Base-by-base conservation (phyloP, 2,888 invertebrate genomes). In the Drosophila multiciliata region DNA sequence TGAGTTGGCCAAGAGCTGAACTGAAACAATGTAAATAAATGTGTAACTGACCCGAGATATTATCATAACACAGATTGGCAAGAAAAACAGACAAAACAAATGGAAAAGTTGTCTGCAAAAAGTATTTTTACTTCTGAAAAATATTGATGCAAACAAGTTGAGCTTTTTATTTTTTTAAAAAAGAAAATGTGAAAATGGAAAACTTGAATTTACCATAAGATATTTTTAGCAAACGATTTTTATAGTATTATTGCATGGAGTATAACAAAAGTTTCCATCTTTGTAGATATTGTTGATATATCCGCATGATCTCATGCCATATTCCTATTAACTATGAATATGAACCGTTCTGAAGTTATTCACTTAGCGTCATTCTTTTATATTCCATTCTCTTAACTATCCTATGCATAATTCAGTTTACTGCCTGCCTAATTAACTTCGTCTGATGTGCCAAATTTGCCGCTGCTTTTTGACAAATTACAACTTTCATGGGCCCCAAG, bases 401-500 rank as follows among this genome's bases (percentile, higher is more conserved):
- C 73, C 59, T n/a, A 23, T 82, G 70, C 66, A 82, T 82, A 71
- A 80, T 77, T 77, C 64, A 80, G 71, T 60, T 60, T 53, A 49
- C 48, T 66, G 67, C 66, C 66, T 62, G 54, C 53, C 58, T 79
- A 73, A 79, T 79, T 79, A 79, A 73, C 59, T 29, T 78, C 63
- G 73, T 54, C 78, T 65, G 73, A 65, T 77, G 78, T 77, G 81
- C 67, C 81, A 81, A 80, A 80, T 80, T 78, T 65, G 62, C 78
- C 80, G 73, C 66, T 62, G 77, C 73, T 74, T 72, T 74, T 77
- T 49, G 68, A 59, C 74, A 83, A 77, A 73, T 77, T 70, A 72
- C 83, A 63, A 52, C 71, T 69, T 81, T 66, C 55, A 65, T 63
- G 57, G 65, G 52, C 65, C 62, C 55, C 52, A 35, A 64, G 69